Base-by-base conservation (phyloP, 2,888 invertebrate species). In the Norana najaformis region DNA sequence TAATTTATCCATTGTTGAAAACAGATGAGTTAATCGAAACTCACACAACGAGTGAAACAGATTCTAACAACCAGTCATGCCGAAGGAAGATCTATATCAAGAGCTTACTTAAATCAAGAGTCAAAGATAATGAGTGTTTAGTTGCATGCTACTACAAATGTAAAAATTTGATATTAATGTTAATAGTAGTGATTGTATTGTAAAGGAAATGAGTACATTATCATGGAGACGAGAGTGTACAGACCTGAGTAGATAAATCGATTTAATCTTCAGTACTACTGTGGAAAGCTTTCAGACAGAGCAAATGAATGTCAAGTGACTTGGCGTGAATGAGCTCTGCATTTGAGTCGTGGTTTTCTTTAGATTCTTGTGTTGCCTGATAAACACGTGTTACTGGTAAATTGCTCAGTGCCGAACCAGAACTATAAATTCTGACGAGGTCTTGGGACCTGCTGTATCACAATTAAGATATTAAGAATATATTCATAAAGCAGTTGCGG, bases 171-270 rank as follows among this genome's bases (percentile, higher is more conserved):
- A 8, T 47, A 23, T 23, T 47, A 8, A 23, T 47, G 47, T 23
- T 23, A 6, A 6, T 20, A 23, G 47, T 20, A 18, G 41, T 41
- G 41, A 18, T 11, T 41, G 41, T 3, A 18, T 41, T 18, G 41
- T 11, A 18, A 14, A 30, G 69, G 69, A 69, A 69, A 69, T 69
- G 69, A 69, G 69, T 69, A n/a, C 47, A n/a, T 69, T n/a, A 69
- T 4, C 30, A n/a, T 69, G n/a, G n/a, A 30, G n/a, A n/a, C 30
- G 8, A 69, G n/a, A 69, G 3, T 69, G 30, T 69, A 69, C 69
- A n/a, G 69, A 30, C 69, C n/a, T 69, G 69, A n/a, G 69, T 69
- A n/a, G 69, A 69, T n/a, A 69, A 69, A 69, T 69, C 69, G n/a
- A n/a, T 69, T 4, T 69, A 69, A 69, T 69, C 69, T 30, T 69